Percentiles rank a stretch among this genome's conserved stretches.
Conservation (phyloP, 2,113 vertebrate genomes). For the Agelaius tricolor region DNA sequence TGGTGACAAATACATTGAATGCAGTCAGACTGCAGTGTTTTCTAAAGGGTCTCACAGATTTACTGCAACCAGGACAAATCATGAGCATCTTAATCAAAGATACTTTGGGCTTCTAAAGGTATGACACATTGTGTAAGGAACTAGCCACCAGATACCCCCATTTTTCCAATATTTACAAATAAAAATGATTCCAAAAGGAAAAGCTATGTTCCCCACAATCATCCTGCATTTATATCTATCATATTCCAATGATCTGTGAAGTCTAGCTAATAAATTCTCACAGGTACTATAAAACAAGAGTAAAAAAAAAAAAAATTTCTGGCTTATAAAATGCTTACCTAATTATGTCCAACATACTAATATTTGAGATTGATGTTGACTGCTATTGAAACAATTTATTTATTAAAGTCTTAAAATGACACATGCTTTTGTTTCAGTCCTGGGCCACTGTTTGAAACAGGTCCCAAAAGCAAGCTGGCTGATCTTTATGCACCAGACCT, state of each 20-base stretch:
- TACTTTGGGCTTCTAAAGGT: not conserved
- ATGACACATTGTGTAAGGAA: rapidly evolving
- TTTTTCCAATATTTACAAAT: not conserved
- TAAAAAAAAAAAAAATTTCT: not conserved
- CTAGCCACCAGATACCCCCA: not conserved
- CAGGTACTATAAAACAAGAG: not conserved
- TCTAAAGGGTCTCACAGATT: not conserved
- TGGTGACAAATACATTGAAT: not conserved
- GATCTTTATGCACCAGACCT: not conserved
- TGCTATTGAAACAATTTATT: not conserved
- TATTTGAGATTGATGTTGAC: not conserved
- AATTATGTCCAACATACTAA: not conserved
- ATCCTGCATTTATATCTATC: not conserved
- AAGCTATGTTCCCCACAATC: not conserved
- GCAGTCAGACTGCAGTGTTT: not conserved
- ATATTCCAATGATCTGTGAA: not conserved
- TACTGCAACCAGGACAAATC: not conserved
- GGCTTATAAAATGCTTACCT: not conserved
- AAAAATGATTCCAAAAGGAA: not conserved
- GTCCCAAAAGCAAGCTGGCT: not conserved
- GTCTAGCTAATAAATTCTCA: not conserved
- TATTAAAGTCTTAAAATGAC: not conserved
- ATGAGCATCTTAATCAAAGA: not conserved
- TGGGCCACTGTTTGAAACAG: not conserved
- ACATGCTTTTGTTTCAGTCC: not conserved